These are phyloP conservation scores for Wiebesia pumilae DNA, from an alignment of 1,140 invertebrate species.

Conservation along the genomic window DNA sequence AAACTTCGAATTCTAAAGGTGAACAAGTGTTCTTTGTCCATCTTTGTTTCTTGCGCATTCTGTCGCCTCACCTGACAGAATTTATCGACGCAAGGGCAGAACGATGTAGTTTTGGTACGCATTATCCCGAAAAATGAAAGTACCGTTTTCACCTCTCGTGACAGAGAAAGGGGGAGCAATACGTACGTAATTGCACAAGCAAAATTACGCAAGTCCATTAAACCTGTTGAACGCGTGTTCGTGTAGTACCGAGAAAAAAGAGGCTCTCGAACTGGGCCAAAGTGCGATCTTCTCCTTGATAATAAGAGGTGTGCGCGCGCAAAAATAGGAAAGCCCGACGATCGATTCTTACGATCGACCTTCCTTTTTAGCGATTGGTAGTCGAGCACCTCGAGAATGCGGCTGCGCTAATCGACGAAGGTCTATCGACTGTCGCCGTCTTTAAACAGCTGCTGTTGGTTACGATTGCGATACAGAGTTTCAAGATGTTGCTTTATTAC, in stretches of 20 bases:
- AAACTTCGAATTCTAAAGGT: not conserved
- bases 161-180: no score
- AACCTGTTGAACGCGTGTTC: not conserved
- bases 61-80: not conserved
- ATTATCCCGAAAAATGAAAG: no score
- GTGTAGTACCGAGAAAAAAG: not conserved
- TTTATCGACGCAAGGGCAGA: not conserved
- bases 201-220: not conserved
- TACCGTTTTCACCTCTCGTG: no score
- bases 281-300: slow-evolving; percentile 6
- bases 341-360: not conserved
- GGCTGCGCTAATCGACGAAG: not conserved
- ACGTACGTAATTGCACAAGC: not conserved
- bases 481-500: not conserved
- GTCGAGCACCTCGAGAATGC: no score
- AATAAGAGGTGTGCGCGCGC: not conserved
- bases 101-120: no score
- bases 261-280: not conserved
- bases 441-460: no score
- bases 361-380: not conserved
- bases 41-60: not conserved
- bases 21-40: not conserved
- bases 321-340: not conserved
- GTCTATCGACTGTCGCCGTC: not conserved
- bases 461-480: not conserved